A percentile compares a stretch with the other conserved stretches of the same genome.
These are phyloP conservation scores for Lepus timidus DNA, from an alignment of 2,113 vertebrate species.

Conservation along the genomic window DNA sequence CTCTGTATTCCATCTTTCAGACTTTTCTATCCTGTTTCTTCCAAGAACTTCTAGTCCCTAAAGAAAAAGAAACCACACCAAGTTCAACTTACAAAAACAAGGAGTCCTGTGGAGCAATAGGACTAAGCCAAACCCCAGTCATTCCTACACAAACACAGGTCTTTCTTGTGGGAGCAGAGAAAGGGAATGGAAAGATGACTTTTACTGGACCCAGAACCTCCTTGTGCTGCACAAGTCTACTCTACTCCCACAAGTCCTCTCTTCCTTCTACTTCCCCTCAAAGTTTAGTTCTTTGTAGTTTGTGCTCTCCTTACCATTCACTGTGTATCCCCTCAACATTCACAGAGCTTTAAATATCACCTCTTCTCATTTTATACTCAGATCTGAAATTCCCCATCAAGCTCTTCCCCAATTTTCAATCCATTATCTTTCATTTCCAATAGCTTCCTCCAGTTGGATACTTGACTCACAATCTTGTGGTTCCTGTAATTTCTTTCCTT, in stretches of 20 bases:
- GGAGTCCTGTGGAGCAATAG: not conserved
- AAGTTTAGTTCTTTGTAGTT: not conserved
- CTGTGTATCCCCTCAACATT: not conserved
- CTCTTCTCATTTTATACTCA: not conserved
- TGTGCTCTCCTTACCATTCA: not conserved
- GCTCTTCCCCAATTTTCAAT: not conserved
- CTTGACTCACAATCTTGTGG: not conserved
- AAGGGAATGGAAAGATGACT: not conserved
- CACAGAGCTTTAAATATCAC: not conserved
- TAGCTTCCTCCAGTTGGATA: not conserved
- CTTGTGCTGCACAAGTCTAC: not conserved
- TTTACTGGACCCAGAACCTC: not conserved
- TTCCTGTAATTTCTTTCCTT: not conserved
- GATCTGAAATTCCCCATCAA: not conserved
- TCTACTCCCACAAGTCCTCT: not conserved
- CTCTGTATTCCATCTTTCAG: not conserved
- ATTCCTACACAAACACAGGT: not conserved
- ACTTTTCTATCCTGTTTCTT: not conserved
- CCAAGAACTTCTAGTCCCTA: not conserved
- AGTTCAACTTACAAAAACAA: conserved; percentile 53
- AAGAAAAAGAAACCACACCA: conserved; percentile 15
- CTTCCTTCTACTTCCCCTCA: not conserved
- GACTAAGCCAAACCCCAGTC: conserved; percentile 47
- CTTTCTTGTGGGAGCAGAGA: not conserved
- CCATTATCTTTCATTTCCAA: not conserved